Evolutionary conservation across 2,113 vertebrate species (phyloP), one percentile per base, ranked within the genome.

Genomic region (Thunnus maccoyii): DNA sequence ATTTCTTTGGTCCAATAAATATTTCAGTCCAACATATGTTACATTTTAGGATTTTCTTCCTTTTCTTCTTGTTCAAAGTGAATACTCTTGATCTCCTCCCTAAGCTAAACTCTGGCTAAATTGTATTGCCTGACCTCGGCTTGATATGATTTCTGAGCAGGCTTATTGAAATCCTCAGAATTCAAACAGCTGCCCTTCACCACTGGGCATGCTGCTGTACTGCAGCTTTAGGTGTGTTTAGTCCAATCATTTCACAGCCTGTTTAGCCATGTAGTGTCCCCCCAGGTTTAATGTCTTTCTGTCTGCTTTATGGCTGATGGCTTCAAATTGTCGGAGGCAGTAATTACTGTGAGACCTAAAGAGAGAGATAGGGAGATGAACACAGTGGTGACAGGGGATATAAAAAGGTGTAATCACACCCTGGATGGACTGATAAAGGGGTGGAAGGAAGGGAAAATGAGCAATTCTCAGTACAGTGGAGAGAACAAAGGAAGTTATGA

Each of bases 271-370:
- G 61, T 67, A 32, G 16, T 65, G 63, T 56, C 54, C 76, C 55
- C 14, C 2, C 36, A 30, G 76, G 74, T 10, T 72, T 70, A 66
- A 78, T 77, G 25, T 62, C 44, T 56, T 15, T 66, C 36, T 17
- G 27, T 69, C 67, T 54, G 32, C 60, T 70, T 16, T 17, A 27
- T 0, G 0, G 46, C 44, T 78, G 72, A 81, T 81, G 72, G 60
- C 22, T 57, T 57, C 20, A 85, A 71, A 82, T 30, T 77, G 72
- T 80, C 76, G 55, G 48, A 69, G 11, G 66, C 55, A 57, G 41
- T 70, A 68, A 83, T 90, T 86, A 80, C 64, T 54, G 55, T 76
- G 47, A 68, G 65, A 22, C 30, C 69, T 80, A 20, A 68, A 66
- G 69, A 63, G 44, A 54, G 25, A 10, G 32, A 50, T 10, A 18